Evolutionary conservation across 2,888 invertebrate species (phyloP).

Genomic region (Melinopterus prodromus): DNA sequence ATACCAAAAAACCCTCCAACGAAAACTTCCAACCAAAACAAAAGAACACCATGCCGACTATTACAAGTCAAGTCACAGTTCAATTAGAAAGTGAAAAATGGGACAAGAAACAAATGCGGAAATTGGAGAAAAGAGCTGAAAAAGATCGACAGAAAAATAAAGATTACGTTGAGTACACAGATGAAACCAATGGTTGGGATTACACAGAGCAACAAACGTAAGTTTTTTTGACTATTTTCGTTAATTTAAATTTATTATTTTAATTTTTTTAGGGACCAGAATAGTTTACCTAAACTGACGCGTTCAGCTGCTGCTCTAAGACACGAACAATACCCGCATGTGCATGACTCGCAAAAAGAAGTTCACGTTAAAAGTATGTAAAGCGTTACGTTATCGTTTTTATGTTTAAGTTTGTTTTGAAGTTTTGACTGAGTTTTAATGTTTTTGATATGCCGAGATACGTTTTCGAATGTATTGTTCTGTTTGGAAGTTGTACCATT

Average conservation of each 20-base stretch:
- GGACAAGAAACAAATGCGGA: slow-evolving; percentile 77
- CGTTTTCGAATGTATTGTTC: too few relatives aligned
- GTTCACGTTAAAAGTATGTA: slow-evolving; percentile 70
- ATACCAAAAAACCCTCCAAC: slow-evolving; percentile 20
- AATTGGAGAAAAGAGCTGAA: slow-evolving; percentile 82
- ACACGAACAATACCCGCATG: slow-evolving; percentile 40
- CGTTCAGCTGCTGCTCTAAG: slow-evolving; percentile 37
- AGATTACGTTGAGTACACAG: slow-evolving; percentile 12
- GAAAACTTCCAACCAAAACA: slow-evolving; percentile 31
- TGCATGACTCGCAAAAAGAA: slow-evolving; percentile 43
- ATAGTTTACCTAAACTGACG: slow-evolving; percentile 29
- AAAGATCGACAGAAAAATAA: slow-evolving; percentile 50
- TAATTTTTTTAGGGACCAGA: slow-evolving; percentile 25
- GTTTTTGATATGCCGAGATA: too few relatives aligned
- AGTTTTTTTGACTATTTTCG: slow-evolving; percentile 15
- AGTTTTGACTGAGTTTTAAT: too few relatives aligned
- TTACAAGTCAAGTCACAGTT: slow-evolving; percentile 83
- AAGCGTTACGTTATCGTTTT: slow-evolving; percentile 62
- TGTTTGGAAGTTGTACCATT: too few relatives aligned
- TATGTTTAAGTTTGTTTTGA: too few relatives aligned
- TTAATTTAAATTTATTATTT: slow-evolving; percentile 9
- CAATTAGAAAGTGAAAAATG: slow-evolving; percentile 85
- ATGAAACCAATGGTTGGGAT: slow-evolving; percentile 15
- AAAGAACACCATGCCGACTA: slow-evolving; percentile 64
- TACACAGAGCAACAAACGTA: slow-evolving; percentile 23